Percentiles rank a stretch among this genome's conserved stretches.
These are phyloP conservation scores for Caenorhabditis japonica DNA, from an alignment of 2,888 invertebrate species.

Conservation along the genomic window DNA sequence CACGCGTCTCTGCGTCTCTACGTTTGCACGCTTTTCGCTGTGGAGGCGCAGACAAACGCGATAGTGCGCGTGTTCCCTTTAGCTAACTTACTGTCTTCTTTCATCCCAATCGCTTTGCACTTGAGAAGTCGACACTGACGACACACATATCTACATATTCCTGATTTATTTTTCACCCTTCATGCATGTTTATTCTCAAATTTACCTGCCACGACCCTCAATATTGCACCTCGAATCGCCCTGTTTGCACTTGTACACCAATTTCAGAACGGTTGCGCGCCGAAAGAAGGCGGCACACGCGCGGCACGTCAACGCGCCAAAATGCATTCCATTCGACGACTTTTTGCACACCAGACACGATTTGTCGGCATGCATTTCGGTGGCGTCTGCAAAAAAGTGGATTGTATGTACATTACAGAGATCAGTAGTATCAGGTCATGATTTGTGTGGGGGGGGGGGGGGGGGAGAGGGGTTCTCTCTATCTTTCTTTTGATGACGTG, in stretches of 20 bases:
- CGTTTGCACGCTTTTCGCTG: too few species aligned
- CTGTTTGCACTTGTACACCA: constrained; percentile 43
- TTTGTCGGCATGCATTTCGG: constrained; percentile 27
- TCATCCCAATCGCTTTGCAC: constrained; percentile 45
- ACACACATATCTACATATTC: constrained; percentile 23
- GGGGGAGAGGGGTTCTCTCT: too few species aligned
- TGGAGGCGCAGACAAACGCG: too few species aligned
- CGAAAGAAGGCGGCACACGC: constrained; percentile 55
- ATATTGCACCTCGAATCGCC: constrained; percentile 33
- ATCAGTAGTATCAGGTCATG: too few species aligned
- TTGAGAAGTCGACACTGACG: constrained; percentile 31
- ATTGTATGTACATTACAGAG: too few species aligned
- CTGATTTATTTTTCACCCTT: too few species aligned
- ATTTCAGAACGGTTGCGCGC: constrained; percentile 47
- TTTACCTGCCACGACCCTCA: constrained; percentile 41
- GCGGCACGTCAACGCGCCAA: constrained; percentile 32
- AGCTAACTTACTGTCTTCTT: constrained; percentile 34
- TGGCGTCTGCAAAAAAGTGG: too few species aligned
- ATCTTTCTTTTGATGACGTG: too few species aligned
- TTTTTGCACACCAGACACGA: constrained; percentile 33
- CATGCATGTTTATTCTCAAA: neutral
- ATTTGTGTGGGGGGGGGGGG: too few species aligned
- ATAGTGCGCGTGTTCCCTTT: too few species aligned
- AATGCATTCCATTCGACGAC: constrained; percentile 38
- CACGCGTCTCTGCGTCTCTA: too few species aligned